These are phyloP conservation scores for Gymnorhina tibicen DNA, from an alignment of 2,113 vertebrate species.

Conservation along the genomic window DNA sequence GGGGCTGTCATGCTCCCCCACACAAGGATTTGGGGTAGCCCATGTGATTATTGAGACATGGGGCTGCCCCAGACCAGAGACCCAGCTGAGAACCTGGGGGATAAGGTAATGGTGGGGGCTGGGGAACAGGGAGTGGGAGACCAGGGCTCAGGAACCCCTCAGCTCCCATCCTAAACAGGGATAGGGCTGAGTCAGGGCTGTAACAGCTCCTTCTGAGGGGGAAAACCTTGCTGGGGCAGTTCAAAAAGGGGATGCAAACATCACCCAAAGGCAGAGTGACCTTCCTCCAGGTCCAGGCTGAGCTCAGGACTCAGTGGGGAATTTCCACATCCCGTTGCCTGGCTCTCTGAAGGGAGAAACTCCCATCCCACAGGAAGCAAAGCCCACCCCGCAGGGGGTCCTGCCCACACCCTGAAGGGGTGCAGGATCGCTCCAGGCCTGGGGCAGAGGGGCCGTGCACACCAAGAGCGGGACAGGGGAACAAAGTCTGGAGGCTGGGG, in stretches of 20 bases:
- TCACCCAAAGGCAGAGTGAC: not conserved
- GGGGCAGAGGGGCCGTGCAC: not conserved
- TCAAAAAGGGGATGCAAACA: not conserved
- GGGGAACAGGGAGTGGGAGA: fast-evolving
- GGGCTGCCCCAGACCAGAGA: not conserved
- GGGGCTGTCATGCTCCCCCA: not conserved
- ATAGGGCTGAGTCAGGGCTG: not conserved
- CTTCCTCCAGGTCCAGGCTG: not conserved
- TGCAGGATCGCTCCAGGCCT: not conserved
- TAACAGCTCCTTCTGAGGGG: not conserved
- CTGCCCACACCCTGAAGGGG: not conserved
- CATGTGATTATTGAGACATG: not conserved
- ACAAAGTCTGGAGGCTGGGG: not conserved
- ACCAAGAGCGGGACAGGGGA: not conserved
- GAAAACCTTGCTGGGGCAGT: not conserved
- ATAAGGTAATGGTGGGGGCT: not conserved
- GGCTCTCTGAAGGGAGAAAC: not conserved
- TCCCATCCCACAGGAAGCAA: not conserved
- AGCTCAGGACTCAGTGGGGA: not conserved
- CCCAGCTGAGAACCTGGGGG: not conserved
- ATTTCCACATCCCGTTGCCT: not conserved
- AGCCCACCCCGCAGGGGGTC: not conserved
- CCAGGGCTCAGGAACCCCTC: not conserved
- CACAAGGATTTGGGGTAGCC: not conserved
- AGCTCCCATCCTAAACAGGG: not conserved